Conservation (phyloP, 53 echinoderm and acorn worm genomes). For the Actinopyga echinites region DNA sequence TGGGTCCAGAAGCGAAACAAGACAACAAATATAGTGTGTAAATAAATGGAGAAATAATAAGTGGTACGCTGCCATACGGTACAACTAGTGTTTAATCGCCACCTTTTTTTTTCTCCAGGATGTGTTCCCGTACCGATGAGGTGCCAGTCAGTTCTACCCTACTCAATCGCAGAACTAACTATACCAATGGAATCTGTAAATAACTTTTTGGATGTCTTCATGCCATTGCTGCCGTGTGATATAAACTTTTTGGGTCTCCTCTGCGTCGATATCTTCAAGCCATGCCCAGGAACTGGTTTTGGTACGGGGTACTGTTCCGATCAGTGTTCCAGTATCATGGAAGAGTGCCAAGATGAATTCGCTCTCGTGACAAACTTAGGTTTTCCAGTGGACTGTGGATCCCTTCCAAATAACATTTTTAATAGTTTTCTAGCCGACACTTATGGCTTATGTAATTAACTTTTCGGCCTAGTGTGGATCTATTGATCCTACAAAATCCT, state of each 20-base stretch:
- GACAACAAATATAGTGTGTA: too few relatives aligned
- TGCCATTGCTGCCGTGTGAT: background rate
- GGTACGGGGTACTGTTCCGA: background rate
- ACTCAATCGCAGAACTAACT: background rate
- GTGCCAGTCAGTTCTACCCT: background rate
- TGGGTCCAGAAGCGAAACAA: too few relatives aligned
- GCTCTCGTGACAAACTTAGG: background rate
- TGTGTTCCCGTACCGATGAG: background rate
- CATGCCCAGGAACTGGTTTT: constrained; percentile 13
- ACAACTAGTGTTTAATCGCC: too few relatives aligned
- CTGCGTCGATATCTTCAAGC: background rate
- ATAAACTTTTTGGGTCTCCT: background rate
- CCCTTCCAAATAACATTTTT: background rate
- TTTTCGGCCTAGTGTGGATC: too few relatives aligned
- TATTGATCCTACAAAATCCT: too few relatives aligned
- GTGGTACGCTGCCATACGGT: too few relatives aligned
- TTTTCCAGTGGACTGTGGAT: background rate
- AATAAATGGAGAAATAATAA: too few relatives aligned
- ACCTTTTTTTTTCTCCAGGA: background rate
- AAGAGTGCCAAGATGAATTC: background rate
- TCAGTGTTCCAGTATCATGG: background rate
- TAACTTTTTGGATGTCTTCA: background rate
- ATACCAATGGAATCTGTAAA: background rate
- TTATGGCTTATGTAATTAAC: background rate
- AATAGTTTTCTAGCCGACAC: background rate